Percentiles rank a stretch among this genome's conserved stretches.
Conservation (phyloP, 2,888 invertebrate genomes). For the Melinopterus prodromus region DNA sequence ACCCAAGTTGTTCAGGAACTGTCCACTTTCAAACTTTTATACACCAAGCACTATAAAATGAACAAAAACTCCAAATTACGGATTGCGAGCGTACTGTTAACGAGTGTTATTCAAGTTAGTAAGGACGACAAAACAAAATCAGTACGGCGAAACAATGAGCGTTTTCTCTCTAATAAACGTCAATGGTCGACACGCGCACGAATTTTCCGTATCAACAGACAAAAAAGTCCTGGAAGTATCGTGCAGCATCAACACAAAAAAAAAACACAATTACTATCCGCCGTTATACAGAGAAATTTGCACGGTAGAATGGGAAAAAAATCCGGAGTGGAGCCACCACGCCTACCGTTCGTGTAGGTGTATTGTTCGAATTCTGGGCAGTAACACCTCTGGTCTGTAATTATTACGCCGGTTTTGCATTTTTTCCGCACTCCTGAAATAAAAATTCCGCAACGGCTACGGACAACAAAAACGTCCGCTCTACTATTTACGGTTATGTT, state of each 20-base stretch:
- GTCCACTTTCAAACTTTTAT: neutral
- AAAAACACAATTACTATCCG: conserved; percentile 24
- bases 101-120: neutral
- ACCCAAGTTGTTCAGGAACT: no score
- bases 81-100: neutral
- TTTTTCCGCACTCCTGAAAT: conserved; percentile 14
- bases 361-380: conserved; percentile 22
- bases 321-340: conserved; percentile 4
- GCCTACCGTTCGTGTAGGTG: conserved; percentile 15
- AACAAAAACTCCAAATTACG: neutral
- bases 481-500: neutral
- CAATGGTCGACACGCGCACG: neutral
- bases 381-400: conserved; percentile 24
- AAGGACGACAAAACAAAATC: neutral
- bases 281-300: conserved; percentile 21
- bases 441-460: neutral
- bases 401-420: conserved; percentile 21
- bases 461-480: conserved; percentile 4
- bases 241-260: conserved; percentile 16
- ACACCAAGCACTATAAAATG: neutral
- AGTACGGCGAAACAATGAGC: neutral
- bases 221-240: conserved; percentile 13
- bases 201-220: neutral
- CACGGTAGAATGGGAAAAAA: conserved; percentile 22
- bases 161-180: neutral